Conservation (phyloP, 2,113 vertebrate genomes). For the Pelecanoides urinatrix region DNA sequence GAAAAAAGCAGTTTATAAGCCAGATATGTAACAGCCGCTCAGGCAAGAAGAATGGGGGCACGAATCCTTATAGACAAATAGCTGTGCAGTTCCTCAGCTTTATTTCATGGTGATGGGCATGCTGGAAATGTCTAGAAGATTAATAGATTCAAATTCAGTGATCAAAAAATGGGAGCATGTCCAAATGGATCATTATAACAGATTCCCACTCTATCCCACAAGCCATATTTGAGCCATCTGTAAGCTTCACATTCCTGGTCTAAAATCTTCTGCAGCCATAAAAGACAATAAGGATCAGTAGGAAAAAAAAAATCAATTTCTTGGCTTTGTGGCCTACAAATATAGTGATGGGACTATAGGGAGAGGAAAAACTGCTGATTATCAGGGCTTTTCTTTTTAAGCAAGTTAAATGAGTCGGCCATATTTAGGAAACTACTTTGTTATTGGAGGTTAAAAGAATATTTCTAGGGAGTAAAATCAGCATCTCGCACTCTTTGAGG, state of each 20-base stretch:
- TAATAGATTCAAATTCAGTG: slow-evolving; percentile 50
- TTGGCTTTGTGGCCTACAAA: slow-evolving; percentile 44
- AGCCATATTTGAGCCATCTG: slow-evolving; percentile 15
- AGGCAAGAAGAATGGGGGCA: not conserved
- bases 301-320: slow-evolving; percentile 21
- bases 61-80: not conserved
- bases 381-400: not conserved
- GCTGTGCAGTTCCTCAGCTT: not conserved
- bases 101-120: slow-evolving; percentile 41
- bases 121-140: slow-evolving; percentile 15
- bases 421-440: not conserved
- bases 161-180: slow-evolving; percentile 10
- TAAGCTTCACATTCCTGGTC: slow-evolving; percentile 5
- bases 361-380: slow-evolving; percentile 12
- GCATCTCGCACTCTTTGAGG: not conserved
- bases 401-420: not conserved
- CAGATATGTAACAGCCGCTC: slow-evolving; percentile 7
- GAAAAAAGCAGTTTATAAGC: not conserved
- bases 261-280: slow-evolving; percentile 32
- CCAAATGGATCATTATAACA: slow-evolving; percentile 53
- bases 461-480: not conserved
- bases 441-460: not conserved
- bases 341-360: not conserved
- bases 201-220: slow-evolving; percentile 19
- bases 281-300: slow-evolving; percentile 33